Conservation (phyloP, 2,797 vertebrate species). For the Sebastes reedi region DNA sequence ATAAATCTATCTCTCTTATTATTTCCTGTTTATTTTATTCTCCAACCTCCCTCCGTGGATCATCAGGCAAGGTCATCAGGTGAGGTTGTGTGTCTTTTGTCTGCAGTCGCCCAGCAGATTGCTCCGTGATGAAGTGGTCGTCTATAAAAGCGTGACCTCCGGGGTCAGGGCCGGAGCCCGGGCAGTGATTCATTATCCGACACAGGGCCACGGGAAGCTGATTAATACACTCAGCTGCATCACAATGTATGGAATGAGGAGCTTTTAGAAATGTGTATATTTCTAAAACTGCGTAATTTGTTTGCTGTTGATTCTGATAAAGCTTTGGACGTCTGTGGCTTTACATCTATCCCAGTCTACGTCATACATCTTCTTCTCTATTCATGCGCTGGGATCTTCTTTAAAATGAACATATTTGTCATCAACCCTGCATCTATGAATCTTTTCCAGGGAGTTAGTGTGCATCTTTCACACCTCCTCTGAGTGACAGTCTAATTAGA, state of each 20-base stretch:
- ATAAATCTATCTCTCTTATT: constrained; percentile 13
- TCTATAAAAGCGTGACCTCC: constrained; percentile 75
- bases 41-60: constrained; percentile 62
- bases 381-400: background rate
- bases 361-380: background rate
- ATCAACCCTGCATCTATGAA: background rate
- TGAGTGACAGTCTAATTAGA: constrained; percentile 72
- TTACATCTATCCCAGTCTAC: background rate
- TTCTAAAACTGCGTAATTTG: background rate
- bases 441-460: background rate
- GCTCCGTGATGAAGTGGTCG: constrained; percentile 82
- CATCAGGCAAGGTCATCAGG: constrained; percentile 72
- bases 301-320: background rate
- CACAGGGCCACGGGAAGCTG: constrained; percentile 19
- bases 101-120: constrained; percentile 70
- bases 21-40: constrained; percentile 69
- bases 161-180: constrained; percentile 78
- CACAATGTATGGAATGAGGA: constrained; percentile 11
- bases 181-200: constrained; percentile 74
- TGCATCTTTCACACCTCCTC: constrained; percentile 20
- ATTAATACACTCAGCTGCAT: constrained; percentile 50
- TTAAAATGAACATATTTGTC: constrained; percentile 11
- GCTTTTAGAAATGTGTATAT: background rate
- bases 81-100: constrained; percentile 75
- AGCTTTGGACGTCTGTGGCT: background rate